Evolutionary conservation across 2,888 invertebrate genomes (phyloP).

Genomic region (Cosmopolites sordidus): DNA sequence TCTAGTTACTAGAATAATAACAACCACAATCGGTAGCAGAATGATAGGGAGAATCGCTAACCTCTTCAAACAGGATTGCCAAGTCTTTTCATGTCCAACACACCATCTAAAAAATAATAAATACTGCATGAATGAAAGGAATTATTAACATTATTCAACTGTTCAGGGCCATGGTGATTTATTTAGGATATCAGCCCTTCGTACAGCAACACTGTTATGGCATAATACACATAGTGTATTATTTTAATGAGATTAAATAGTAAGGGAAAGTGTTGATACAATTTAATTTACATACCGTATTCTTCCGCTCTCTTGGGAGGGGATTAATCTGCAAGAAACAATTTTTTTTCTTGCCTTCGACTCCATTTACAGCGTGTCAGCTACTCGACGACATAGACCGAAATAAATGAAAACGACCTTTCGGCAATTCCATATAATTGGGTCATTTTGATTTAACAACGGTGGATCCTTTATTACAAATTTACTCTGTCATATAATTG

Average conservation of each 20-base stretch:
- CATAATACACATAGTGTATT: background rate
- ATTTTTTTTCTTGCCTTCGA: slow-evolving; percentile 33
- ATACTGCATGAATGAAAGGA: too few relatives aligned
- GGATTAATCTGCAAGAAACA: slow-evolving; percentile 48
- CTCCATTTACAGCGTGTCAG: slow-evolving; percentile 1
- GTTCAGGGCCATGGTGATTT: slow-evolving; percentile 6
- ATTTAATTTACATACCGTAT: slow-evolving; percentile 42
- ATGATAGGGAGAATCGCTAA: slow-evolving; percentile 48
- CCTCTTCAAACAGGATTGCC: slow-evolving; percentile 46
- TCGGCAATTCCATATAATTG: slow-evolving; percentile 36
- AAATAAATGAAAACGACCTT: slow-evolving; percentile 29
- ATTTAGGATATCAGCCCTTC: slow-evolving; percentile 3
- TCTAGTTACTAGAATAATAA: slow-evolving; percentile 33
- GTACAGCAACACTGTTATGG: background rate
- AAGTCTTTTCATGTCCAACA: slow-evolving; percentile 47
- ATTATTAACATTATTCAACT: background rate
- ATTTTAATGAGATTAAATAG: background rate
- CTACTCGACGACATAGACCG: slow-evolving; percentile 18
- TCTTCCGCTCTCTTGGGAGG: slow-evolving; percentile 50
- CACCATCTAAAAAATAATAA: slow-evolving; percentile 44
- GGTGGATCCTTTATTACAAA: slow-evolving; percentile 16
- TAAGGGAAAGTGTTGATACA: background rate
- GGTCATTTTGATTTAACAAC: slow-evolving; percentile 38
- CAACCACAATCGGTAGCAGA: slow-evolving; percentile 43
- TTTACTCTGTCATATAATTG: slow-evolving; percentile 8